Evolutionary conservation across 2,797 vertebrate species (phyloP), one percentile per base, ranked within the genome.

Genomic region (Amblyopsis hoosieri): DNA sequence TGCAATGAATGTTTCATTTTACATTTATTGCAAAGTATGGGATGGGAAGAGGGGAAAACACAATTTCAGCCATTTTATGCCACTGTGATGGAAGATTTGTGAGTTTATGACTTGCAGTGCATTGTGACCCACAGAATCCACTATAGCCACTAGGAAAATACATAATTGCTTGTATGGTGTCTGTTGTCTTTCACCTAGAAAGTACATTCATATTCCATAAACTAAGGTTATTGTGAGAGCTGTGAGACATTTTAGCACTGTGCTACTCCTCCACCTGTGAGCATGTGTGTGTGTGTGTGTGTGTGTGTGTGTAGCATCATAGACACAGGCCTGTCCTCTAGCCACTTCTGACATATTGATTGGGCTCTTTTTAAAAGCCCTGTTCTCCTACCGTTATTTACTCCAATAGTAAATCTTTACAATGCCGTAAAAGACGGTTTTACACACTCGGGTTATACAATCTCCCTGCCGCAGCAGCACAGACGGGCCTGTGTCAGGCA

Each of bases 321-420:
- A 85, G 71, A 85, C 79, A 55, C 66, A 46, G 74, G 75, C 60
- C 82, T 84, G 81, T 88, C 84, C 83, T 90, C 79, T 78, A 81
- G 84, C 69, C 72, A 82, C 82, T 77, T 76, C 85, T 87, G 88
- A 86, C 83, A 81, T 92, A 91, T 91, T 90, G 90, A 92, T 91
- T 90, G 86, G 80, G 71, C 81, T 84, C 84, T 85, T 87, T 92
- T 92, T 90, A 88, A 91, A 91, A 88, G 87, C 85, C 86, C 89
- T 90, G 89, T 90, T 93, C 86, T 82, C 83, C 84, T 86, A 84
- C 86, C 63, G 80, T 92, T 93, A 94, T 93, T 94, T 92, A 93
- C 89, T 89, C 86, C 89, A 89, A 89, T 90, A 85, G 91, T 94
- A 93, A 94, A 93, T 93, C 90, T 93, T 94, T 92, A 93, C 92